A percentile compares a stretch with the other conserved stretches of the same genome.
Conservation (phyloP, 2,888 invertebrate genomes). For the Agonopterix subpropinquella region DNA sequence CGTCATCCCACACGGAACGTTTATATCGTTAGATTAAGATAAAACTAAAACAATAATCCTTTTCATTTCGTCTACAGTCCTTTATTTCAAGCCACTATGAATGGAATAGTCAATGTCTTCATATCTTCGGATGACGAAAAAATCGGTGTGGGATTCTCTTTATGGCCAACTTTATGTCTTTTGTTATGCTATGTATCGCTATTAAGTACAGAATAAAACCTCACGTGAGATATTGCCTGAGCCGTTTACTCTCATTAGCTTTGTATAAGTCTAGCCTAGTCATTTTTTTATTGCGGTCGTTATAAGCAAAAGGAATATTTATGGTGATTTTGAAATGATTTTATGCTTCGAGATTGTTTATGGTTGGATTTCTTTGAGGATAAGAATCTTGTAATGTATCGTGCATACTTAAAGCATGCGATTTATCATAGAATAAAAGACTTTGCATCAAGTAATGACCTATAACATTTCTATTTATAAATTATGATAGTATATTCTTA, state of each 20-base stretch:
- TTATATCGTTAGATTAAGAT: conserved; percentile 70
- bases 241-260: conserved; percentile 34
- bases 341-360: conserved; percentile 2
- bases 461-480: too few species aligned
- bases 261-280: conserved; percentile 24
- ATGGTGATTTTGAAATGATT: conserved; percentile 4
- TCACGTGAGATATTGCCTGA: conserved; percentile 29
- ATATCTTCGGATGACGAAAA: conserved; percentile 39
- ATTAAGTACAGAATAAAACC: conserved; percentile 33
- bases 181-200: conserved; percentile 29
- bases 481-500: too few species aligned
- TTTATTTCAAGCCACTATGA: conserved; percentile 61
- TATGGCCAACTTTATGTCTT: conserved; percentile 37
- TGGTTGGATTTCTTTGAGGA: neutral
- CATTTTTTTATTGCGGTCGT: conserved; percentile 25
- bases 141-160: conserved; percentile 52
- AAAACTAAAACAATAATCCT: conserved; percentile 75
- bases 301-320: conserved; percentile 25
- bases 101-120: conserved; percentile 50
- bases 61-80: conserved; percentile 58
- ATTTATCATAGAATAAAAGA: too few species aligned
- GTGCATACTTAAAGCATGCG: neutral
- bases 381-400: neutral
- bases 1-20: conserved; percentile 38
- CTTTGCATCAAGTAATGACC: too few species aligned